Base-by-base conservation (phyloP, 1,140 invertebrate species). In the Drosophila bocki region DNA sequence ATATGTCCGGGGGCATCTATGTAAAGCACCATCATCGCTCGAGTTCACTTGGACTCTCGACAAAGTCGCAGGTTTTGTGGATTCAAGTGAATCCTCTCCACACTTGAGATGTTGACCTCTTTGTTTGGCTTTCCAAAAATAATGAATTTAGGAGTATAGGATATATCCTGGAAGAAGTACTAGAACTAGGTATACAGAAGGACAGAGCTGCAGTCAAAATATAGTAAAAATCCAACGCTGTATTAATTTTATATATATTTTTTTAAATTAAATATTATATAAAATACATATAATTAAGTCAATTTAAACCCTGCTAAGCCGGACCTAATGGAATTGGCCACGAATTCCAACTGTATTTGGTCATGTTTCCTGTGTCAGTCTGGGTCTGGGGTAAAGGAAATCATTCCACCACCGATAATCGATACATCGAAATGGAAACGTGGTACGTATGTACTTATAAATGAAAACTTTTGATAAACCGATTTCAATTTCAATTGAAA, bases 401-500 rank as follows among this genome's bases (percentile, higher is more conserved):
- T 17, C 12, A 3, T 12, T 2, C 50, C 35, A 56, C 39, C 15
- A 64, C 15, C 19, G 17, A 65, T 65, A 68, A 69, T 69, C 65
- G 65, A 69, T 69, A 69, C 65, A 42, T 68, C 42, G 62, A 69
- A 50, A 68, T 68, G 62, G 45, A 42, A 33, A 17, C 42, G 44
- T 63, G 32, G 19, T 39, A 6, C 7, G 42, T 29, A 53, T 33
- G 48, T 67, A 35, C 44, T 19, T 60, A 59, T 45, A 69, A 56
- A 69, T 70, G 62, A 59, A 61, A 68, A 68, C 44, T 58, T 72
- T 72, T 75, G 45, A 59, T 78, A 78, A 74, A 39, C 75, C 42
- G 64, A 76, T 74, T 54, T 54, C 71, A 54, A 74, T 75, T 75
- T 74, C 71, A 74, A 72, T 74, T 72, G 69, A 72, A 72, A 71